Conservation (phyloP, 2,888 invertebrate species). For the Odontocerum albicorne region DNA sequence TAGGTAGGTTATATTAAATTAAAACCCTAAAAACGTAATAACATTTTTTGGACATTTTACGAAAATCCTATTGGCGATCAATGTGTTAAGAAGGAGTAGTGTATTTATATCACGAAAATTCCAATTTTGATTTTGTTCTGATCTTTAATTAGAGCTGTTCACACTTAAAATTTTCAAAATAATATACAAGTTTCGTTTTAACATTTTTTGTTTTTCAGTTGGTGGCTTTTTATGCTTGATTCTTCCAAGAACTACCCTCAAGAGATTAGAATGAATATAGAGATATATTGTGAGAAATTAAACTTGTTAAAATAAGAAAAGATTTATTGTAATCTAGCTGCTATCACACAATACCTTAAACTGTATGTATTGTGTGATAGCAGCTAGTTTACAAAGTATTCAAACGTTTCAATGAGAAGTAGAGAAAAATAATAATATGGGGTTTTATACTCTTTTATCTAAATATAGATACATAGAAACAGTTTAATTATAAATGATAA, state of each 20-base stretch:
- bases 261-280: slow-evolving; percentile 19
- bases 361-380: not conserved
- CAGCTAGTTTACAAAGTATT: not conserved
- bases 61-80: not conserved
- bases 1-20: no score
- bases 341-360: not conserved
- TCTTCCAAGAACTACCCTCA: slow-evolving; percentile 27
- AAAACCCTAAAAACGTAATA: no score
- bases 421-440: not conserved
- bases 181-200: not conserved
- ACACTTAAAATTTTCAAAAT: no score
- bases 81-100: no score
- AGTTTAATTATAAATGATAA: no score
- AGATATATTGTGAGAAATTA: not conserved
- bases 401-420: not conserved
- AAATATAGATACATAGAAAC: no score
- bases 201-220: slow-evolving; percentile 14
- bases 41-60: not conserved
- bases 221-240: slow-evolving; percentile 17
- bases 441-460: not conserved
- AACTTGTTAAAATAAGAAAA: not conserved
- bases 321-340: not conserved
- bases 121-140: no score
- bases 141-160: no score
- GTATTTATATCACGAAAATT: no score